Conservation (phyloP, 2,888 invertebrate genomes). For the Xanthia icteritia region DNA sequence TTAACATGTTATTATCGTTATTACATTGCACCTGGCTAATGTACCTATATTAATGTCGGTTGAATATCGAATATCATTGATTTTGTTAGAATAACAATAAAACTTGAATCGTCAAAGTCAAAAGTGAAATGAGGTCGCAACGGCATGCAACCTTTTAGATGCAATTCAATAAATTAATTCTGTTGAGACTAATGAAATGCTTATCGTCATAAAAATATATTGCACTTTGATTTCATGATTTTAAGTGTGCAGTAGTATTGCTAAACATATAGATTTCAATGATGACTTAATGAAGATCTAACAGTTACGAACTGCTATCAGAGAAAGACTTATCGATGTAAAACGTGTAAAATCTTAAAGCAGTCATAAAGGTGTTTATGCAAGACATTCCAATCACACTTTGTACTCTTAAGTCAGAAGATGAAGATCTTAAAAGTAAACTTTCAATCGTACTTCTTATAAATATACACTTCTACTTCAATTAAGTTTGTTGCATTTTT, state of each 20-base stretch:
- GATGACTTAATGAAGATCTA: background rate
- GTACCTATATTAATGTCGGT: slow-evolving; percentile 10
- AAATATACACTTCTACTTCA: background rate
- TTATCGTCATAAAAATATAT: slow-evolving; percentile 11
- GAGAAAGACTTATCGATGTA: slow-evolving; percentile 23
- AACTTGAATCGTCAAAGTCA: slow-evolving; percentile 47
- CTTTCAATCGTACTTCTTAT: background rate
- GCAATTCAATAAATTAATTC: slow-evolving; percentile 38
- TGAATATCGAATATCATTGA: slow-evolving; percentile 17
- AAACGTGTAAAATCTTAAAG: slow-evolving; percentile 39
- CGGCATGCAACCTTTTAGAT: slow-evolving; percentile 50
- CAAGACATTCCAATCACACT: slow-evolving; percentile 28
- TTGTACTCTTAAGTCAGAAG: slow-evolving; percentile 2
- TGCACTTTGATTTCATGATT: slow-evolving; percentile 15
- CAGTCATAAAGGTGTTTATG: slow-evolving; percentile 14
- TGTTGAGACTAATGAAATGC: slow-evolving; percentile 27
- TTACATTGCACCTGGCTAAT: slow-evolving; percentile 1
- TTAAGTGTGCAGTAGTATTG: background rate
- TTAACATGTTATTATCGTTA: slow-evolving; percentile 1
- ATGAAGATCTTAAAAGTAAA: slow-evolving; percentile 16
- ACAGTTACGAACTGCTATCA: slow-evolving; percentile 3
- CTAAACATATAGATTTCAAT: background rate
- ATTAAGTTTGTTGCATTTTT: too few species aligned
- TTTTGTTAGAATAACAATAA: slow-evolving; percentile 31
- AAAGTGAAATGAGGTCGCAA: slow-evolving; percentile 55